These are phyloP conservation scores for Pogonognathellus flavescens DNA, from an alignment of 1,140 invertebrate genomes.

Conservation along the genomic window DNA sequence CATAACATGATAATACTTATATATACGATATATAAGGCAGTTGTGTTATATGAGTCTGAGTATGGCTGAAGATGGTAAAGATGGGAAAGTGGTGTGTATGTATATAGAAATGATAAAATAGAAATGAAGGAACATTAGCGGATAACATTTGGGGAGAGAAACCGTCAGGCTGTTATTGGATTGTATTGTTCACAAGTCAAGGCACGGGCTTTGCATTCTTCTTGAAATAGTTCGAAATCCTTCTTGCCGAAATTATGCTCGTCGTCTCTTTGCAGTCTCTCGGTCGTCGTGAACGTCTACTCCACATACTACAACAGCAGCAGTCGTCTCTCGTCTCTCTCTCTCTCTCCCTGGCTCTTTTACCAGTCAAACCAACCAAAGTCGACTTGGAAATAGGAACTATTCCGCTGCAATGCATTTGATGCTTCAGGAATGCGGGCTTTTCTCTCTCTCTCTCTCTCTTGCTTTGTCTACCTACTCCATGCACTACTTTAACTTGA, in stretches of 20 bases:
- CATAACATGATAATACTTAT: no score
- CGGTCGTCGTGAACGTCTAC: not conserved
- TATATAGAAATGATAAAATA: slow-evolving; percentile 48
- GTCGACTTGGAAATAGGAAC: not conserved
- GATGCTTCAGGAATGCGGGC: slow-evolving; percentile 20
- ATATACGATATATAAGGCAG: no score
- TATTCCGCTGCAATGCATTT: slow-evolving; percentile 48
- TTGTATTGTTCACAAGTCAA: slow-evolving; percentile 50
- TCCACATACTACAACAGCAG: no score
- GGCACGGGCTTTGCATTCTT: slow-evolving; percentile 49
- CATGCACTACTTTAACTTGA: no score
- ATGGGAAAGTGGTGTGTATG: not conserved
- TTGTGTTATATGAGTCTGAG: not conserved
- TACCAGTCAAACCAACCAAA: slow-evolving; percentile 13
- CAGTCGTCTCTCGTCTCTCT: not conserved
- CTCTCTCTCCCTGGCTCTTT: not conserved
- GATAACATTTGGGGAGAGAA: slow-evolving; percentile 46
- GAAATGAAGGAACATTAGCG: slow-evolving; percentile 46
- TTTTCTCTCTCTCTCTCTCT: slow-evolving; percentile 21
- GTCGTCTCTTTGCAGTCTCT: not conserved
- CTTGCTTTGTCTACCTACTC: not conserved
- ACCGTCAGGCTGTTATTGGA: slow-evolving; percentile 43
- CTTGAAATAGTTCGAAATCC: slow-evolving; percentile 36
- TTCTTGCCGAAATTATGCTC: slow-evolving; percentile 49
- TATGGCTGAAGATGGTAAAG: not conserved